Evolutionary conservation across 1,140 invertebrate species (phyloP).

Genomic region (Agraylea sexmaculata): DNA sequence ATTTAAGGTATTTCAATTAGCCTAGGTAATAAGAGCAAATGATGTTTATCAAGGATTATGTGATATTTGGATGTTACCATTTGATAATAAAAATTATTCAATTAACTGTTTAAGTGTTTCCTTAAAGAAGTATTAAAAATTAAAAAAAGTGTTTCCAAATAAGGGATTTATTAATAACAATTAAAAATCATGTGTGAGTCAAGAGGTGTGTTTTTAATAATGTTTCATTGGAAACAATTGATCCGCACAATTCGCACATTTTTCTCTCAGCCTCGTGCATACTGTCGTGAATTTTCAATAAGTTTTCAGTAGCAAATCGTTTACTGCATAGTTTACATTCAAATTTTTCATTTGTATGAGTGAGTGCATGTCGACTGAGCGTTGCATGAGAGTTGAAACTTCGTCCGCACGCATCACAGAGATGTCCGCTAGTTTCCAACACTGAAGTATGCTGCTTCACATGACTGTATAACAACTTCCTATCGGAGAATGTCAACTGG

Average conservation of each 20-base stretch:
- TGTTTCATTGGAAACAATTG: constrained; percentile 12
- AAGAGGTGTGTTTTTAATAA: constrained; percentile 10
- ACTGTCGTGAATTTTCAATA: constrained; percentile 13
- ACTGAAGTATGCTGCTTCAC: constrained; percentile 6
- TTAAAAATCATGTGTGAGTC: no score
- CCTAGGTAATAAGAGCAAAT: no score
- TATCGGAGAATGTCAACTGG: constrained; percentile 8
- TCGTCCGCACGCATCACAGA: constrained; percentile 17
- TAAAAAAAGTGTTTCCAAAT: no score
- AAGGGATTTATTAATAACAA: no score
- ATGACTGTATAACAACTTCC: constrained; percentile 16
- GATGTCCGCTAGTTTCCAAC: constrained; percentile 1
- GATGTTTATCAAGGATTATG: no score
- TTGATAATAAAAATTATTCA: no score
- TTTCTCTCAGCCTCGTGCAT: constrained; percentile 11
- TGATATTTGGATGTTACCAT: no score
- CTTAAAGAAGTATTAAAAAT: no score
- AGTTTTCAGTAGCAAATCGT: constrained; percentile 10
- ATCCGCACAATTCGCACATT: constrained; percentile 19
- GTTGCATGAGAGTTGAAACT: constrained; percentile 14
- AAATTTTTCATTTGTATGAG: constrained; percentile 12
- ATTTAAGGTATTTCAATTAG: no score
- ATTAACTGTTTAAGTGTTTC: no score
- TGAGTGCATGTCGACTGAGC: constrained; percentile 14
- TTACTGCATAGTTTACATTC: constrained; percentile 14